Conservation (phyloP, 2,888 invertebrate genomes). For the Conomelus anceps region DNA sequence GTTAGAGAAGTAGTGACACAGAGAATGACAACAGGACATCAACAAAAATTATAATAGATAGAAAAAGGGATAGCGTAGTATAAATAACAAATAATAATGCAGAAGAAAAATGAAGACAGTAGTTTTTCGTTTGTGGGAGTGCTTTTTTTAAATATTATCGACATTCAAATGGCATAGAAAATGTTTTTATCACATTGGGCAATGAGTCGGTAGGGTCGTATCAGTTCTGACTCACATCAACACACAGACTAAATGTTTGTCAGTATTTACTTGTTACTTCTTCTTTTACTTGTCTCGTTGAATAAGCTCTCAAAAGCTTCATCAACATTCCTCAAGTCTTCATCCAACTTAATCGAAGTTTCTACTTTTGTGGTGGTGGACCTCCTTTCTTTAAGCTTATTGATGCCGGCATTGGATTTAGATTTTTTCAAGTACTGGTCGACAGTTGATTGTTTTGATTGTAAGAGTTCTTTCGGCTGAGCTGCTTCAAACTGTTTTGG, state of each 20-base stretch:
- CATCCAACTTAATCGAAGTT: slow-evolving; percentile 39
- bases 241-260: neutral
- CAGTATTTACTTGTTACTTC: slow-evolving; percentile 26
- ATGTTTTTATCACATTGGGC: neutral
- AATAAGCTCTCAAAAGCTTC: slow-evolving; percentile 83
- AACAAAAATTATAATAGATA: neutral
- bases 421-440: slow-evolving; percentile 59
- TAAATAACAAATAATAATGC: neutral
- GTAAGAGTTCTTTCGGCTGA: slow-evolving; percentile 58
- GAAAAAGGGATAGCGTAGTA: neutral
- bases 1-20: slow-evolving; percentile 15
- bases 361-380: slow-evolving; percentile 33
- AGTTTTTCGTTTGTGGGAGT: neutral
- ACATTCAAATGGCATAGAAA: neutral
- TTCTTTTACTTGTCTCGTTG: slow-evolving; percentile 32
- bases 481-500: slow-evolving; percentile 78
- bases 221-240: neutral
- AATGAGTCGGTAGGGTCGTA: no score
- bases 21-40: slow-evolving; percentile 16
- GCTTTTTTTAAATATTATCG: no score
- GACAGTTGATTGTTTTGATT: slow-evolving; percentile 64
- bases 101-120: neutral
- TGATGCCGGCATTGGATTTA: slow-evolving; percentile 18
- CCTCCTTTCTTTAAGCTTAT: slow-evolving; percentile 15
- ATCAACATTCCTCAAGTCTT: slow-evolving; percentile 58